These are phyloP conservation scores for Entelurus aequoreus DNA, from an alignment of 2,113 vertebrate genomes.

Conservation along the genomic window DNA sequence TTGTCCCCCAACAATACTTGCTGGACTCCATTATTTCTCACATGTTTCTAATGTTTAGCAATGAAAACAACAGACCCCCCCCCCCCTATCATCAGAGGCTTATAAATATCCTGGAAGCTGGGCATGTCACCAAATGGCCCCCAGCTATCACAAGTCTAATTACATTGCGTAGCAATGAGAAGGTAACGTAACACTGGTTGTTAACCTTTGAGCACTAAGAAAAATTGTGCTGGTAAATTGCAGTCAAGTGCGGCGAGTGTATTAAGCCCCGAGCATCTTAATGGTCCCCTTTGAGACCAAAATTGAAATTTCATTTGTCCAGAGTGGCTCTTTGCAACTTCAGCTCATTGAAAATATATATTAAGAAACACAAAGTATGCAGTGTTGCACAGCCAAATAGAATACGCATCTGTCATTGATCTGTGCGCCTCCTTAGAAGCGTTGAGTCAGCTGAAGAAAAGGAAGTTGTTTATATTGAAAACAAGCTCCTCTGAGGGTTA, in stretches of 20 bases:
- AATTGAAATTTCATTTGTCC: slow-evolving; percentile 36
- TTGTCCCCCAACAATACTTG: slow-evolving; percentile 22
- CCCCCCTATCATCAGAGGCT: slow-evolving; percentile 25
- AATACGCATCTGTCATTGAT: slow-evolving; percentile 34
- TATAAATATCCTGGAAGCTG: slow-evolving; percentile 22
- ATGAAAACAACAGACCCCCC: slow-evolving; percentile 20
- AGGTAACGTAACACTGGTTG: slow-evolving; percentile 21
- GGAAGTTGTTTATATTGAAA: slow-evolving; percentile 10
- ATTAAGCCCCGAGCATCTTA: slow-evolving; percentile 26
- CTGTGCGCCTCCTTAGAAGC: slow-evolving; percentile 7
- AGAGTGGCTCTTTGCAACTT: slow-evolving; percentile 5
- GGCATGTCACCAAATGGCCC: slow-evolving; percentile 9
- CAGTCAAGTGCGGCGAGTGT: slow-evolving; percentile 27
- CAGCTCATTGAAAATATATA: slow-evolving; percentile 29
- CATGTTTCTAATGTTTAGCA: slow-evolving; percentile 29
- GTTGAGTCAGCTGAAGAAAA: slow-evolving; percentile 29
- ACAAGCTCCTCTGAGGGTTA: slow-evolving; percentile 7
- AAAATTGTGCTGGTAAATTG: slow-evolving; percentile 33
- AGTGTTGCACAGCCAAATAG: slow-evolving; percentile 22
- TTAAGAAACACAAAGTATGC: slow-evolving; percentile 16
- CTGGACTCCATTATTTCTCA: slow-evolving; percentile 29
- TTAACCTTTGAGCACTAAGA: slow-evolving; percentile 46
- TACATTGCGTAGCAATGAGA: slow-evolving; percentile 26
- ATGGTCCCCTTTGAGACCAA: slow-evolving; percentile 39
- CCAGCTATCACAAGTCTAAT: slow-evolving; percentile 34